These are phyloP conservation scores for Maniola jurtina DNA, from an alignment of 1,140 invertebrate species.

Conservation along the genomic window DNA sequence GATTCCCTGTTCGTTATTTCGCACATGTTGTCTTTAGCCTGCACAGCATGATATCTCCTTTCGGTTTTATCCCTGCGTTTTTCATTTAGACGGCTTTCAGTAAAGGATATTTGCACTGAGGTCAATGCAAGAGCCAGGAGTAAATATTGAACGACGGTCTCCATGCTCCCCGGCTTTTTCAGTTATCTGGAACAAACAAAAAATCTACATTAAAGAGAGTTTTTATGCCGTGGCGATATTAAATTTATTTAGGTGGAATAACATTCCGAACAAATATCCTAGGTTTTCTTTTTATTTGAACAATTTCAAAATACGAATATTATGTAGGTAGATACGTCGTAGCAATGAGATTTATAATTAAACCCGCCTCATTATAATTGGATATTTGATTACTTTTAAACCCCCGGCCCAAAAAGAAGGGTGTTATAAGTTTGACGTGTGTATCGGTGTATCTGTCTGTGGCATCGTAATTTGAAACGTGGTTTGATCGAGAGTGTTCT, in stretches of 20 bases:
- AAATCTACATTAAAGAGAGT: constrained; percentile 33
- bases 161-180: constrained; percentile 56
- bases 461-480: too few relatives aligned
- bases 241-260: neutral
- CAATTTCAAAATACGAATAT: neutral
- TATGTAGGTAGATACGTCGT: neutral
- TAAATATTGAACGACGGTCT: constrained; percentile 73
- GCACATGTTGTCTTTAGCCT: constrained; percentile 71
- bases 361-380: neutral
- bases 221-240: constrained; percentile 10
- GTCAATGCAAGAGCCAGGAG: constrained; percentile 69
- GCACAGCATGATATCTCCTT: constrained; percentile 56
- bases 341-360: neutral
- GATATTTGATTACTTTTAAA: neutral
- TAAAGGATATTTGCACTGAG: constrained; percentile 73
- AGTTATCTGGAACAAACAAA: constrained; percentile 65
- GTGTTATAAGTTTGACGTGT: too few relatives aligned
- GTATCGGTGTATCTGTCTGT: too few relatives aligned
- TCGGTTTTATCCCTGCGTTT: constrained; percentile 73
- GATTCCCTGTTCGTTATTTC: constrained; percentile 71
- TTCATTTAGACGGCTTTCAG: constrained; percentile 73
- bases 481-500: too few relatives aligned
- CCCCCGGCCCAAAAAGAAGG: too few relatives aligned
- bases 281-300: neutral
- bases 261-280: neutral